Percentiles rank a stretch among this genome's conserved stretches.
Evolutionary conservation across 2,797 vertebrate genomes (phyloP).

Genomic region (Eurystomus glaucurus): DNA sequence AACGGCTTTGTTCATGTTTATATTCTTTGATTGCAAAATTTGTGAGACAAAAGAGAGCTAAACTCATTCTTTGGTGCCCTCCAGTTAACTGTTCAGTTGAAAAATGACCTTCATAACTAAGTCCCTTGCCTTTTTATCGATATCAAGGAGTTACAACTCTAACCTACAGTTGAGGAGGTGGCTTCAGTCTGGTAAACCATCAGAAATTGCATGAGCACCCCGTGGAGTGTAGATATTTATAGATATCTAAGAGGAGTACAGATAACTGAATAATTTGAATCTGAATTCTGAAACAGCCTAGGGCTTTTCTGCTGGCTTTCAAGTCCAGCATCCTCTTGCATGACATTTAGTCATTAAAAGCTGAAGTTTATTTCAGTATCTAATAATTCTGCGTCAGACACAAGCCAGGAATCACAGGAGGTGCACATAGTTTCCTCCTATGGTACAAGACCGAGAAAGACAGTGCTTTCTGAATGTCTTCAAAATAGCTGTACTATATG

Average conservation of each 20-base stretch:
- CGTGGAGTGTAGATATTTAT: constrained; percentile 72
- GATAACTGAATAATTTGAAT: constrained; percentile 79
- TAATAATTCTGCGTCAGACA: constrained; percentile 17
- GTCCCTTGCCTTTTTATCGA: constrained; percentile 75
- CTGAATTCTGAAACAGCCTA: constrained; percentile 73
- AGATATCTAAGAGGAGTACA: constrained; percentile 70
- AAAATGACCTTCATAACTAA: constrained; percentile 88
- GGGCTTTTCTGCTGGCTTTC: constrained; percentile 67
- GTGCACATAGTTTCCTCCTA: background rate
- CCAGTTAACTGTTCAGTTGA: constrained; percentile 85
- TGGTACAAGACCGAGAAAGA: background rate
- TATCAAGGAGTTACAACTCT: constrained; percentile 76
- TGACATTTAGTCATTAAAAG: constrained; percentile 63
- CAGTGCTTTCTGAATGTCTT: background rate
- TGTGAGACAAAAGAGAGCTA: constrained; percentile 80
- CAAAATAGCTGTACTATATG: background rate
- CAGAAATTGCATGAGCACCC: constrained; percentile 78
- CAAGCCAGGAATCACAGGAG: background rate
- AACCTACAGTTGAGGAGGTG: constrained; percentile 71
- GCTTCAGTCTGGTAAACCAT: constrained; percentile 76
- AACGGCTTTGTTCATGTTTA: constrained; percentile 77
- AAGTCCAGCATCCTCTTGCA: constrained; percentile 53
- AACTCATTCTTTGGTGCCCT: constrained; percentile 77
- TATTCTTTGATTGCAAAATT: constrained; percentile 80
- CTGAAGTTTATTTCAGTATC: constrained; percentile 41